A percentile compares a stretch with the other conserved stretches of the same genome.
Evolutionary conservation across 2,888 invertebrate species (phyloP).

Genomic region (Taphrorychus bicolor): DNA sequence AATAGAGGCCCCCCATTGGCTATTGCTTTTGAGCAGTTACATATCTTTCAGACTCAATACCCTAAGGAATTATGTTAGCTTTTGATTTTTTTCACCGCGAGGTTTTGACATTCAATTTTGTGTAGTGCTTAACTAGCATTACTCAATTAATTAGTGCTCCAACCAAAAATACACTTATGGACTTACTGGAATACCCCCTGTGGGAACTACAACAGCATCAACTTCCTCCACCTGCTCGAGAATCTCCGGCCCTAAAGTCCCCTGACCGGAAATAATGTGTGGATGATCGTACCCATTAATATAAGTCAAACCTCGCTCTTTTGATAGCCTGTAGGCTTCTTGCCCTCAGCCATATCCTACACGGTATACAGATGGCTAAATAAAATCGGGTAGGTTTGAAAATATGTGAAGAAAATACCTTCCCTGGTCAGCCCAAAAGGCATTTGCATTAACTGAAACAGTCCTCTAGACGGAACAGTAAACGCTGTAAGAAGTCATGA

Average conservation of each 20-base stretch:
- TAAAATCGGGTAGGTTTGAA: too few species aligned
- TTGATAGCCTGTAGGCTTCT: constrained; percentile 79
- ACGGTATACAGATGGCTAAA: too few species aligned
- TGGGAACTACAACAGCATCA: constrained; percentile 90
- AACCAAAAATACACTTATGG: too few species aligned
- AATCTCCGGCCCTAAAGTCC: constrained; percentile 92
- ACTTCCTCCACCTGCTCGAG: constrained; percentile 83
- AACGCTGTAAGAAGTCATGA: too few species aligned
- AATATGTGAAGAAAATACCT: too few species aligned
- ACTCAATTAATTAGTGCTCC: constrained; percentile 92
- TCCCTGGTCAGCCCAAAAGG: too few species aligned
- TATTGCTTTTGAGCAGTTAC: constrained; percentile 76
- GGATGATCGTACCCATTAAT: constrained; percentile 97
- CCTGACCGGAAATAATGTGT: constrained; percentile 94
- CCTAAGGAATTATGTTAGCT: constrained; percentile 65
- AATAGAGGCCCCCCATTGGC: constrained; percentile 64
- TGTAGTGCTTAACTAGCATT: constrained; percentile 79
- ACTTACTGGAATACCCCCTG: too few species aligned
- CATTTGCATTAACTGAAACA: too few species aligned
- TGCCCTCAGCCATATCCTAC: constrained; percentile 82
- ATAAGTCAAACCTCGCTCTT: constrained; percentile 76
- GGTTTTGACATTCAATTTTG: constrained; percentile 90
- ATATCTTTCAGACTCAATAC: constrained; percentile 92
- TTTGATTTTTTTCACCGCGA: background rate
- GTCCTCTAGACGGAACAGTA: too few species aligned